Percentiles rank a stretch among this genome's conserved stretches.
These are phyloP conservation scores for Siderastrea radians DNA, from an alignment of 92 coral and sea anemone species.

Conservation along the genomic window DNA sequence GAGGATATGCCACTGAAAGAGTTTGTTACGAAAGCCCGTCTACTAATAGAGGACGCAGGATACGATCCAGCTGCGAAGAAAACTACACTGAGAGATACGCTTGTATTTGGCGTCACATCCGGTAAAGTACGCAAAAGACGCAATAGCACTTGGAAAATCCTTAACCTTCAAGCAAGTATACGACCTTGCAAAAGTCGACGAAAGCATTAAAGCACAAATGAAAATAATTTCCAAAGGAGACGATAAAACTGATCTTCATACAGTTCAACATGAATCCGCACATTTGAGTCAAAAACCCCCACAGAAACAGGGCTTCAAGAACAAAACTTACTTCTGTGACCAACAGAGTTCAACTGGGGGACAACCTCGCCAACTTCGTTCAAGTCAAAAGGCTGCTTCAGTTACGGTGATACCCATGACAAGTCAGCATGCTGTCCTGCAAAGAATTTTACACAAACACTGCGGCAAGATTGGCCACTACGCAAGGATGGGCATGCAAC, in stretches of 20 bases:
- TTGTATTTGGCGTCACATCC: conserved; percentile 41
- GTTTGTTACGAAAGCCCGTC: background rate
- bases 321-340: background rate
- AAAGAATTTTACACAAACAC: conserved; percentile 6
- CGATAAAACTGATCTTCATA: too few relatives aligned
- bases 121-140: too few relatives aligned
- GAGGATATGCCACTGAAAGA: too few relatives aligned
- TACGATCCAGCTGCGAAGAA: background rate
- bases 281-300: background rate
- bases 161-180: too few relatives aligned
- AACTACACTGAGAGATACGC: conserved; percentile 25
- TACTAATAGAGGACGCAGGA: conserved; percentile 62
- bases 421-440: conserved; percentile 32
- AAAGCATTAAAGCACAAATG: too few relatives aligned
- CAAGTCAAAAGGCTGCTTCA: conserved; percentile 33
- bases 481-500: conserved; percentile 3
- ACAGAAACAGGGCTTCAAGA: background rate
- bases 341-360: background rate
- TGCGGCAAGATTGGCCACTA: conserved; percentile 25
- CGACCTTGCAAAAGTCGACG: too few relatives aligned
- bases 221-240: too few relatives aligned
- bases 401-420: conserved; percentile 7
- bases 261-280: background rate
- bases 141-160: too few relatives aligned
- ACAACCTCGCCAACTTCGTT: conserved; percentile 19